Percentiles rank a stretch among this genome's conserved stretches.
Evolutionary conservation across 1,140 invertebrate species (phyloP).

Genomic region (Eueides isabella): DNA sequence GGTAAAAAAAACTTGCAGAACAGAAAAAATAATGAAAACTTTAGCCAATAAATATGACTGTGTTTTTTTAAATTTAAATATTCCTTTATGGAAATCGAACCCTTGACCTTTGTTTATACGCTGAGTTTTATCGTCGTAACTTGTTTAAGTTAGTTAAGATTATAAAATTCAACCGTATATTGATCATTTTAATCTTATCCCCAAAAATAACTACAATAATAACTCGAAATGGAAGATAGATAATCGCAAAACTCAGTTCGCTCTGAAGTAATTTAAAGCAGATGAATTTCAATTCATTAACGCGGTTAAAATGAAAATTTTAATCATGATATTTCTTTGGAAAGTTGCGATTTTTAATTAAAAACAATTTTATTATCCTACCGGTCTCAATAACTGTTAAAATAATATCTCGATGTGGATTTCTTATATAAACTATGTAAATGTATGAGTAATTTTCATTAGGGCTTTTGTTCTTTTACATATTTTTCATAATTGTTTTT

Average conservation of each 20-base stretch:
- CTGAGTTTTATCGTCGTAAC: no score
- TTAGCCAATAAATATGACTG: no score
- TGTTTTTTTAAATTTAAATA: no score
- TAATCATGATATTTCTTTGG: slow-evolving; percentile 13
- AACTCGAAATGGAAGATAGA: background rate
- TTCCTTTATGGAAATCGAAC: no score
- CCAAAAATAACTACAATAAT: background rate
- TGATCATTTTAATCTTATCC: background rate
- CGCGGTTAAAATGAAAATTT: slow-evolving; percentile 8
- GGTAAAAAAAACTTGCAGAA: no score
- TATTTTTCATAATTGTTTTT: background rate
- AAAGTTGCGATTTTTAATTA: slow-evolving; percentile 6
- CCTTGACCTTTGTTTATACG: no score
- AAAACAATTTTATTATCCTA: slow-evolving; percentile 11
- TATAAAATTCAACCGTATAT: no score
- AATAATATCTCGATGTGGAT: background rate
- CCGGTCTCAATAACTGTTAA: slow-evolving; percentile 7
- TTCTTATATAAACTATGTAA: background rate
- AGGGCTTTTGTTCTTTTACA: background rate
- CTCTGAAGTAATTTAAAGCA: slow-evolving; percentile 1
- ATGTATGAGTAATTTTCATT: background rate
- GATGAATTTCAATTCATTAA: slow-evolving; percentile 12
- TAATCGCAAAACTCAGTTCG: background rate
- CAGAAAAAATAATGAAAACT: no score
- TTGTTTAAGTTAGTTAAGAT: no score